Percentiles rank a stretch among this genome's conserved stretches.
These are phyloP conservation scores for Brachypodius melanocephalos DNA, from an alignment of 2,113 vertebrate genomes.

Conservation along the genomic window DNA sequence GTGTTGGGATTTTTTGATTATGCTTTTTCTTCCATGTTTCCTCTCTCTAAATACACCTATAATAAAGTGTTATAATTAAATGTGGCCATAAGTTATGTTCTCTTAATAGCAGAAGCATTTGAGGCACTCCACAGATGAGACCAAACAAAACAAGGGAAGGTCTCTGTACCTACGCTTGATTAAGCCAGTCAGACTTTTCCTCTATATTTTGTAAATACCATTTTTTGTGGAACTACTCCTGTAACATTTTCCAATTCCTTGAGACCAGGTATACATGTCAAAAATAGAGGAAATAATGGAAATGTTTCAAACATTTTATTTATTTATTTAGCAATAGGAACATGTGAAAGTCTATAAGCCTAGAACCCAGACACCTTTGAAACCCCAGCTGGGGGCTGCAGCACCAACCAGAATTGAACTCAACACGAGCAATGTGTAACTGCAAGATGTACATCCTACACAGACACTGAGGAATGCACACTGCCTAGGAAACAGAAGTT, in stretches of 20 bases:
- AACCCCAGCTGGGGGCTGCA: background rate
- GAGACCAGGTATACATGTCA: background rate
- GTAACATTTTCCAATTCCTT: background rate
- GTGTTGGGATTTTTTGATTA: background rate
- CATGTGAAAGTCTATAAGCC: background rate
- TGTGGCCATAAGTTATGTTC: background rate
- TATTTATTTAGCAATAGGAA: background rate
- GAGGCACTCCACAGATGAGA: background rate
- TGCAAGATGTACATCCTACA: background rate
- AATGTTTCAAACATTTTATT: background rate
- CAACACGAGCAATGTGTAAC: background rate
- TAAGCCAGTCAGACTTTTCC: background rate
- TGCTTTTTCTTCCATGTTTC: background rate
- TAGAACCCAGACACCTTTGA: background rate
- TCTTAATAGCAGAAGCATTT: background rate
- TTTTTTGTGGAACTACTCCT: background rate
- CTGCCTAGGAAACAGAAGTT: background rate
- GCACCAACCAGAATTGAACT: background rate
- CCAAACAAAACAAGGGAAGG: background rate
- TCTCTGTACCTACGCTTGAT: background rate
- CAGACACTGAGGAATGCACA: background rate
- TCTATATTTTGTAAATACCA: background rate
- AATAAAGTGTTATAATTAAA: background rate
- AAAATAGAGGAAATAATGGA: background rate
- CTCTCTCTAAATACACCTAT: background rate